These are phyloP conservation scores for Danio kyathit DNA, from an alignment of 2,797 vertebrate genomes.

Conservation along the genomic window DNA sequence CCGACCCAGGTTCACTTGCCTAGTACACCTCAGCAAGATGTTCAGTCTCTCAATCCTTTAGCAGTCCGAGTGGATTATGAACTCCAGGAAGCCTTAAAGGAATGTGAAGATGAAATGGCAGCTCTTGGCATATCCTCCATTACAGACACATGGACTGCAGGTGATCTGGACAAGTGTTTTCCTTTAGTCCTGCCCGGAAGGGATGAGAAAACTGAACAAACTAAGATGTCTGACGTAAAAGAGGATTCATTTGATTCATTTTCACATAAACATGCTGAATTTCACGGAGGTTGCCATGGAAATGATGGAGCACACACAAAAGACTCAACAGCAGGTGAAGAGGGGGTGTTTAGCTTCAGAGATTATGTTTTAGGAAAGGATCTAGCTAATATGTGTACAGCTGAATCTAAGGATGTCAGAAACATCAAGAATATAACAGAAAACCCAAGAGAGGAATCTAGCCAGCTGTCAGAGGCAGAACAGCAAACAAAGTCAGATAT, in stretches of 20 bases:
- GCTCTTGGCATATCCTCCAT: constrained; percentile 68
- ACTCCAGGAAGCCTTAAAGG: constrained; percentile 78
- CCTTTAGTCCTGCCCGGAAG: constrained; percentile 32
- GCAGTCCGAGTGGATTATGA: constrained; percentile 72
- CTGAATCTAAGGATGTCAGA: constrained; percentile 14
- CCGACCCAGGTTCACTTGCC: constrained; percentile 35
- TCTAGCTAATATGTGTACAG: constrained; percentile 18
- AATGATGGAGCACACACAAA: constrained; percentile 72
- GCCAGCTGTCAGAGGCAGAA: constrained; percentile 28
- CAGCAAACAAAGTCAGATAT: constrained; percentile 19
- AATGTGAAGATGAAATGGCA: constrained; percentile 83
- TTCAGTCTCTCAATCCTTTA: constrained; percentile 57
- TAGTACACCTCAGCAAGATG: constrained; percentile 58
- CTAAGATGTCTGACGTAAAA: constrained; percentile 59
- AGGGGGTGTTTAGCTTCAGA: constrained; percentile 80
- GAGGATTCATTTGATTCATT: constrained; percentile 67
- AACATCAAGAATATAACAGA: constrained; percentile 2
- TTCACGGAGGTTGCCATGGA: constrained; percentile 70
- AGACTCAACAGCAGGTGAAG: constrained; percentile 67
- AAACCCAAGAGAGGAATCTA: constrained; percentile 23
- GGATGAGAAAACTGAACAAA: constrained; percentile 59
- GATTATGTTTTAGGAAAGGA: constrained; percentile 78
- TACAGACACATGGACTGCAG: constrained; percentile 42
- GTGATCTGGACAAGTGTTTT: constrained; percentile 43
- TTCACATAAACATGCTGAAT: constrained; percentile 62